phyloP scores from a whole-genome alignment of 2,888 invertebrate genomes.

The Ceriagrion tenellum region DNA sequence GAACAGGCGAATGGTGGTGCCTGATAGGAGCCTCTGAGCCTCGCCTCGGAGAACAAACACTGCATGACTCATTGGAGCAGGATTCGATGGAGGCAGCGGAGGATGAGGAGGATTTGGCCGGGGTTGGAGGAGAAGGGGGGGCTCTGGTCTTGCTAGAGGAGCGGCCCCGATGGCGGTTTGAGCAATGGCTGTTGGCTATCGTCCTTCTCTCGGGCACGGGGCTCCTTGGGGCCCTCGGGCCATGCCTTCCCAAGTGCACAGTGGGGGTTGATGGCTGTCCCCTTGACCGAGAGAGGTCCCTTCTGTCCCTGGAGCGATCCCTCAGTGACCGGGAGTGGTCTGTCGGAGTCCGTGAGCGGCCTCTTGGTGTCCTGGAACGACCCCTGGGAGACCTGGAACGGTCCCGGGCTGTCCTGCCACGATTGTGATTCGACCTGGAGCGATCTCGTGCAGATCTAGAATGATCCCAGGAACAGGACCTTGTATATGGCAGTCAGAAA shows the following conservation, averaged over 20 bases:
- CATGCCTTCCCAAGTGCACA: neutral
- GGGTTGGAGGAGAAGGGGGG: constrained; percentile 69
- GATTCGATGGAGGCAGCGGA: constrained; percentile 84
- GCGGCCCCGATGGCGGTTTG: neutral
- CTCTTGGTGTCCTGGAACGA: constrained; percentile 45
- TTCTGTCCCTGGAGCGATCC: constrained; percentile 38
- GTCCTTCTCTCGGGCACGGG: constrained; percentile 14
- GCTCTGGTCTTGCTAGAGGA: constrained; percentile 1
- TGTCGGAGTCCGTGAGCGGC: neutral
- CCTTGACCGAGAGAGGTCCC: constrained; percentile 33
- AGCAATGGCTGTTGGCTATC: neutral
- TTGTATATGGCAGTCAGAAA: constrained; percentile 72
- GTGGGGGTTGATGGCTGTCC: constrained; percentile 15
- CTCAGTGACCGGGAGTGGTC: neutral
- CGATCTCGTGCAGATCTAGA: constrained; percentile 73
- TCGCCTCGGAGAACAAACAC: constrained; percentile 87
- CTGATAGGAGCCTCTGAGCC: constrained; percentile 72
- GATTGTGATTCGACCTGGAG: constrained; percentile 45
- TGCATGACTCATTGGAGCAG: constrained; percentile 91
- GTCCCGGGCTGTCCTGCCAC: constrained; percentile 73
- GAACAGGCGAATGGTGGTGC: constrained; percentile 53
- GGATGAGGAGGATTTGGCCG: constrained; percentile 78
- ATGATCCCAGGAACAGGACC: constrained; percentile 74
- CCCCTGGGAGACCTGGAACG: constrained; percentile 42
- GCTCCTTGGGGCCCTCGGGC: constrained; percentile 27